Evolutionary conservation across 1,140 invertebrate species (phyloP).

Genomic region (Drosophila pseudoobscura): DNA sequence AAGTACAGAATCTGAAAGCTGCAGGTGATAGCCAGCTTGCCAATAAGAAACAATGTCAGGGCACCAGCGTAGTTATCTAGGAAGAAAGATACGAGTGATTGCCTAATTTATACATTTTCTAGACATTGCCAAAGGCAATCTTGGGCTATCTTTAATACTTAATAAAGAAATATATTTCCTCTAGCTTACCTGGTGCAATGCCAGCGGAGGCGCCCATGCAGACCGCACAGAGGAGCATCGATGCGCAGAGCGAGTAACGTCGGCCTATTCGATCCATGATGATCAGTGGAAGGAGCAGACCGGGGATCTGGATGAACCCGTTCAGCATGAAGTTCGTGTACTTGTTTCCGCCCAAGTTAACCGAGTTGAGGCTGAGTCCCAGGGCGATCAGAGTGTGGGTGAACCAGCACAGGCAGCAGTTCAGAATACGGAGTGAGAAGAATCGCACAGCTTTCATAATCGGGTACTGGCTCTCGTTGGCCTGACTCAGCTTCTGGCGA

Average conservation of each 20-base stretch:
- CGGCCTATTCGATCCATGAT: conserved; percentile 88
- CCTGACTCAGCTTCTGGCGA: conserved; percentile 53
- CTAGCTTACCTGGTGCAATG: conserved; percentile 49
- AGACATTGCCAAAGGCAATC: too few relatives aligned
- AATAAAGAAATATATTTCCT: too few relatives aligned
- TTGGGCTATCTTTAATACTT: too few relatives aligned
- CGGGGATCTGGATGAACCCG: conserved; percentile 89
- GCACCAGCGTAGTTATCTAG: conserved; percentile 80
- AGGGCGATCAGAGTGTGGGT: conserved; percentile 90
- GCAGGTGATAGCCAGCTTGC: conserved; percentile 89
- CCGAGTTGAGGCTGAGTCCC: conserved; percentile 92
- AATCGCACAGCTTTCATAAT: conserved; percentile 57
- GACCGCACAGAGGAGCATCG: conserved; percentile 86
- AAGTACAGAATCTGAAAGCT: conserved; percentile 89
- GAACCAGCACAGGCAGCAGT: conserved; percentile 88
- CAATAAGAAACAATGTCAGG: conserved; percentile 87
- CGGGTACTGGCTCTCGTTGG: conserved; percentile 73
- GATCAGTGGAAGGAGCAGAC: conserved; percentile 87
- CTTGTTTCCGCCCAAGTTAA: conserved; percentile 88
- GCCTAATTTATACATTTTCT: not conserved
- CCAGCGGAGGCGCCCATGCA: conserved; percentile 69
- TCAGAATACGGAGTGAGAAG: conserved; percentile 85
- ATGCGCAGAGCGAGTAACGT: conserved; percentile 85
- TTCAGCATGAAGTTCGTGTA: conserved; percentile 89
- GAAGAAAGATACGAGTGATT: conserved; percentile 30